These are phyloP conservation scores for Atrichornis clamosus DNA, from an alignment of 2,113 vertebrate species.

Conservation along the genomic window DNA sequence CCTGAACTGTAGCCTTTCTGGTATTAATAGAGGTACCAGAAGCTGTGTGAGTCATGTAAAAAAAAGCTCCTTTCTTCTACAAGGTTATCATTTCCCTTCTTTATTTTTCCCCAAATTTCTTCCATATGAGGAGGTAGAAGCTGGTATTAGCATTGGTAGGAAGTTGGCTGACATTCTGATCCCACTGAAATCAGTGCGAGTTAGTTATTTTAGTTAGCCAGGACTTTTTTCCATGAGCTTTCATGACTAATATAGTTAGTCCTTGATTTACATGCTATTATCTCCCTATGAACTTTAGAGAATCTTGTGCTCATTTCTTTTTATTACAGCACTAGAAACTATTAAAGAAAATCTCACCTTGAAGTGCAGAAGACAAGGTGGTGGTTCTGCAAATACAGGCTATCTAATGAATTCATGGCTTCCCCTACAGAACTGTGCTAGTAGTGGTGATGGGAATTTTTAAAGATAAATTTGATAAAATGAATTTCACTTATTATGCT, in stretches of 20 bases:
- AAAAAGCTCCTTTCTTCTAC: neutral
- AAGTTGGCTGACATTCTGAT: neutral
- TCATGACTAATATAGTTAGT: slow-evolving; percentile 13
- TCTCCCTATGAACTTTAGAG: slow-evolving; percentile 33
- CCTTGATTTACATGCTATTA: slow-evolving; percentile 52
- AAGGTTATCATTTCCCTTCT: neutral
- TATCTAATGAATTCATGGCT: slow-evolving; percentile 25
- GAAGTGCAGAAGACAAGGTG: slow-evolving; percentile 23
- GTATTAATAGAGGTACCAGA: neutral
- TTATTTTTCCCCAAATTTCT: neutral
- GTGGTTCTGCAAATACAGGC: neutral
- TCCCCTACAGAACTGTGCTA: neutral
- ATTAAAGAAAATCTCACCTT: slow-evolving; percentile 55
- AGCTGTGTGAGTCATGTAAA: neutral
- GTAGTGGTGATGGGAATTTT: neutral
- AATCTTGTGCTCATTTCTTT: slow-evolving; percentile 35
- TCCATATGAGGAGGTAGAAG: neutral
- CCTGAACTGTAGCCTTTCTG: neutral
- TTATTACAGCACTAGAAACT: slow-evolving; percentile 43
- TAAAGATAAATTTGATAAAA: neutral
- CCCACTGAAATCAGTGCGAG: neutral
- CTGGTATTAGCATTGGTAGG: neutral
- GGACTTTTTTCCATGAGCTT: neutral
- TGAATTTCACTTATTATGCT: neutral
- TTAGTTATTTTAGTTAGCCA: slow-evolving; percentile 1